phyloP scores from a whole-genome alignment of 2,113 vertebrate genomes.

The Scatophagus argus region DNA sequence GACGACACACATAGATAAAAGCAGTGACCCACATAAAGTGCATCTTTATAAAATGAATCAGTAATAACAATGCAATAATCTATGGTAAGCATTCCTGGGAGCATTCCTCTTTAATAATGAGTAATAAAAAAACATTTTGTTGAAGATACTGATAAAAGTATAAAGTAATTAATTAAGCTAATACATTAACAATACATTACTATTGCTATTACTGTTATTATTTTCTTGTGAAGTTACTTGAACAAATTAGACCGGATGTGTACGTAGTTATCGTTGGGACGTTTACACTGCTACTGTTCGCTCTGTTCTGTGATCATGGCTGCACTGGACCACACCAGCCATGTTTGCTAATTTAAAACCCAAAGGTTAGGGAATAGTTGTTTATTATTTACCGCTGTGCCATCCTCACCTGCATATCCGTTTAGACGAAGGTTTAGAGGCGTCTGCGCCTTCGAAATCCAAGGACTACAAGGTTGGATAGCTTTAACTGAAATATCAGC shows the following conservation, averaged over 20 bases:
- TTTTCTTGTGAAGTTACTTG: slow-evolving; percentile 49
- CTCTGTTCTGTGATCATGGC: slow-evolving; percentile 85
- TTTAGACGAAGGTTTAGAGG: slow-evolving; percentile 60
- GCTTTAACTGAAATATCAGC: slow-evolving; percentile 67
- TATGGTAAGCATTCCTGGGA: neutral
- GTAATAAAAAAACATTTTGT: neutral
- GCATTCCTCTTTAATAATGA: neutral
- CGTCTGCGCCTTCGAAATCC: slow-evolving; percentile 60
- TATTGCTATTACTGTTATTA: neutral
- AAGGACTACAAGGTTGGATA: slow-evolving; percentile 78
- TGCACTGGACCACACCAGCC: slow-evolving; percentile 85
- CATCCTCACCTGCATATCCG: slow-evolving; percentile 62
- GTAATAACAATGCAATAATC: neutral
- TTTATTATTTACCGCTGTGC: slow-evolving; percentile 80
- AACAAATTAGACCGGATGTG: slow-evolving; percentile 68
- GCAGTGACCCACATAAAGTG: too few species aligned
- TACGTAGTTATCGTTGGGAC: slow-evolving; percentile 15
- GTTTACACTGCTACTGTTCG: slow-evolving; percentile 51
- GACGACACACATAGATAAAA: too few species aligned
- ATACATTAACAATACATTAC: neutral
- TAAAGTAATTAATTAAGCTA: neutral
- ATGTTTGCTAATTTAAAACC: slow-evolving; percentile 88
- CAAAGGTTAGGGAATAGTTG: slow-evolving; percentile 83
- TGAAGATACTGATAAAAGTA: neutral
- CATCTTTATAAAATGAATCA: too few species aligned